A percentile compares a stretch with the other conserved stretches of the same genome.
Evolutionary conservation across 2,888 invertebrate species (phyloP).

Genomic region (Amphipoea lucens): DNA sequence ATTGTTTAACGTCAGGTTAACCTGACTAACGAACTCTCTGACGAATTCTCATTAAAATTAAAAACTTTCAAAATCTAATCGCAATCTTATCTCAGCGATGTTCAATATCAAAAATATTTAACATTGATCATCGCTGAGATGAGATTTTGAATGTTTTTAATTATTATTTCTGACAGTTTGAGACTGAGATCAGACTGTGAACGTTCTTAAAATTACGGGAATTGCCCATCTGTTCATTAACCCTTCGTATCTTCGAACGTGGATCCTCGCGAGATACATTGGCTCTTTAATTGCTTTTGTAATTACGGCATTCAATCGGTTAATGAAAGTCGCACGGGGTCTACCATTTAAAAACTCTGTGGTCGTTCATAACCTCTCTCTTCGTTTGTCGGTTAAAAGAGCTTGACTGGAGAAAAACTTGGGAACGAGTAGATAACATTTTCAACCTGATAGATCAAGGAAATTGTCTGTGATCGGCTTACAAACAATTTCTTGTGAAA

Average conservation of each 20-base stretch:
- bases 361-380: not conserved
- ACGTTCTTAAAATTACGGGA: not conserved
- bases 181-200: no score
- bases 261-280: no score
- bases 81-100: no score
- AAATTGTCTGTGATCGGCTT: not conserved
- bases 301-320: no score
- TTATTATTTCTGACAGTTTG: no score
- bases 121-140: no score
- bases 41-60: no score
- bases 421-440: not conserved
- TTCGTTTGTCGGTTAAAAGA: not conserved
- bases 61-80: not conserved
- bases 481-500: not conserved
- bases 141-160: no score
- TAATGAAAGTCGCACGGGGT: not conserved
- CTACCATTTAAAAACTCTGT: not conserved
- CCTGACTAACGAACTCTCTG: no score
- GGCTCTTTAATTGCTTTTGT: no score
- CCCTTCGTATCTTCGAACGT: no score
- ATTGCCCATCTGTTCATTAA: not conserved
- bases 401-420: not conserved
- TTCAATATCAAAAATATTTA: no score
- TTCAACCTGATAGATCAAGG: not conserved
- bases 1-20: not conserved